Conservation (phyloP, 2,113 vertebrate species). For the Aix galericulata region DNA sequence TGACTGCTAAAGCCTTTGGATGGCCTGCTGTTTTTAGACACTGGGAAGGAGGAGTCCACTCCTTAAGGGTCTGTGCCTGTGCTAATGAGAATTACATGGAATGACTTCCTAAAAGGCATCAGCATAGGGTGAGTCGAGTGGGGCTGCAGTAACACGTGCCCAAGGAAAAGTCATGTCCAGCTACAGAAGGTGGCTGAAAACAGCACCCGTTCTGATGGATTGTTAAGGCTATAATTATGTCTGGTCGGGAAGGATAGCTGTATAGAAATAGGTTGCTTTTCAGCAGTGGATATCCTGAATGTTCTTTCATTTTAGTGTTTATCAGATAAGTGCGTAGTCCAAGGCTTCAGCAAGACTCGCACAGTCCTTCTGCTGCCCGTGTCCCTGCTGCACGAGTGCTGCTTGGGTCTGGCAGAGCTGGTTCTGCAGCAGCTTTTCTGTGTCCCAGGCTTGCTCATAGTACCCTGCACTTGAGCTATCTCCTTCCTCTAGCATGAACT, state of each 20-base stretch:
- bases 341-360: neutral
- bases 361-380: neutral
- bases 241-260: neutral
- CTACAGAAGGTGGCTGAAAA: neutral
- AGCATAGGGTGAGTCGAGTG: neutral
- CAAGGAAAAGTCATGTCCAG: neutral
- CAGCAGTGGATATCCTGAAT: neutral
- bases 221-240: neutral
- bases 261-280: neutral
- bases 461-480: neutral
- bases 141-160: neutral
- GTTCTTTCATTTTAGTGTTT: neutral
- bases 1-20: neutral
- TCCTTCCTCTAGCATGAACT: neutral
- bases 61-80: neutral
- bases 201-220: neutral
- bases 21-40: neutral
- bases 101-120: neutral
- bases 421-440: neutral
- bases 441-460: neutral
- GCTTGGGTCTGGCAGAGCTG: neutral
- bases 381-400: neutral
- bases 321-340: neutral
- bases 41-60: neutral
- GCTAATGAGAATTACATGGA: neutral